A percentile compares a stretch with the other conserved stretches of the same genome.
Evolutionary conservation across 2,797 vertebrate species (phyloP).

Genomic region (Sphenodon punctatus): DNA sequence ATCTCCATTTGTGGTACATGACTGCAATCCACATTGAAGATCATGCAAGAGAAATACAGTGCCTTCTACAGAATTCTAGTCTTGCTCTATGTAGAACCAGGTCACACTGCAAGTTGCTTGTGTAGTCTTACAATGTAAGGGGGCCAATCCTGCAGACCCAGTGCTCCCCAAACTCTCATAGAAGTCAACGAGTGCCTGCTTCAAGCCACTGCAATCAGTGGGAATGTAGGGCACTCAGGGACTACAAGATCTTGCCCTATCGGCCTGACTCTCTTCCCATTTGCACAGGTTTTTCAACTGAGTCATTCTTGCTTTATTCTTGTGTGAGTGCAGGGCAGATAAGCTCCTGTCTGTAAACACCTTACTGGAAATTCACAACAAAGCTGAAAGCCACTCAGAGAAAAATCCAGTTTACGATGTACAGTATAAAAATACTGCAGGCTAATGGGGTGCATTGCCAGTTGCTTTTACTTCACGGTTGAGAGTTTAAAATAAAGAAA

Average conservation of each 20-base stretch:
- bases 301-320: conserved; percentile 24
- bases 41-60: conserved; percentile 77
- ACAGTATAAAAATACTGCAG: conserved; percentile 32
- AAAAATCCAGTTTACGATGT: conserved; percentile 25
- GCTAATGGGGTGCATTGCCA: conserved; percentile 55
- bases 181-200: background rate
- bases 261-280: conserved; percentile 47
- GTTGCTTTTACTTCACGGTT: conserved; percentile 74
- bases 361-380: conserved; percentile 36
- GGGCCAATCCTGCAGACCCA: background rate
- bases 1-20: conserved; percentile 63
- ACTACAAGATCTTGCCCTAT: background rate
- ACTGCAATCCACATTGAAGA: conserved; percentile 64
- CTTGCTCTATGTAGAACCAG: conserved; percentile 70
- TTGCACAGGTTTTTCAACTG: conserved; percentile 39
- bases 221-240: background rate
- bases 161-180: conserved; percentile 23
- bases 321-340: background rate
- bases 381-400: conserved; percentile 21
- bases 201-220: background rate
- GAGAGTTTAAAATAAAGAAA: conserved; percentile 66
- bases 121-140: conserved; percentile 50
- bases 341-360: conserved; percentile 39
- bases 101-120: conserved; percentile 58
- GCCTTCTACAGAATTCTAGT: conserved; percentile 80